Conservation (phyloP, 1,140 invertebrate genomes). For the Ylistrum balloti region DNA sequence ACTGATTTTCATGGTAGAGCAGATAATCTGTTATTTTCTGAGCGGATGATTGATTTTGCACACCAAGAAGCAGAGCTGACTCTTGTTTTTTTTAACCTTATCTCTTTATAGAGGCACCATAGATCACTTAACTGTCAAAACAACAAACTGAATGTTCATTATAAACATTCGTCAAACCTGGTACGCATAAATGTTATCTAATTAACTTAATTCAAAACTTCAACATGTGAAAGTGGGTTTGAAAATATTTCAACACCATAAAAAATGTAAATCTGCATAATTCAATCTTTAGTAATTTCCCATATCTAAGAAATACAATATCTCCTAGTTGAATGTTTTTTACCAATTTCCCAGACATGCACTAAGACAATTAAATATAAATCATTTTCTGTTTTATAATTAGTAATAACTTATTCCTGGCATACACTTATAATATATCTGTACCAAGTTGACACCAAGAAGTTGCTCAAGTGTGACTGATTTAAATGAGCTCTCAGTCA, state of each 20-base stretch:
- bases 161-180: not conserved
- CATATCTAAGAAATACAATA: not conserved
- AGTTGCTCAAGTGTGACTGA: slow-evolving; percentile 15
- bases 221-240: slow-evolving; percentile 14
- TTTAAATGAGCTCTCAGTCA: not conserved
- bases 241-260: not conserved
- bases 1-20: no score
- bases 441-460: slow-evolving; percentile 33
- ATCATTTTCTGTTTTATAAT: slow-evolving; percentile 3
- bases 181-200: not conserved
- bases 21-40: no score
- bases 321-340: not conserved
- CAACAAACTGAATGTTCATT: not conserved
- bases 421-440: not conserved
- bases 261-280: not conserved
- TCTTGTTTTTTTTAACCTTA: not conserved
- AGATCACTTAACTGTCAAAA: not conserved
- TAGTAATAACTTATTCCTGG: not conserved
- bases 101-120: not conserved
- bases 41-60: no score
- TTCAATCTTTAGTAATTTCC: not conserved
- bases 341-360: not conserved
- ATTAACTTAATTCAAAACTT: not conserved
- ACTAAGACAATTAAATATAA: slow-evolving; percentile 20
- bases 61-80: not conserved